Base-by-base conservation (phyloP, 2,797 vertebrate genomes). In the Enteromius thamalakanensis region DNA sequence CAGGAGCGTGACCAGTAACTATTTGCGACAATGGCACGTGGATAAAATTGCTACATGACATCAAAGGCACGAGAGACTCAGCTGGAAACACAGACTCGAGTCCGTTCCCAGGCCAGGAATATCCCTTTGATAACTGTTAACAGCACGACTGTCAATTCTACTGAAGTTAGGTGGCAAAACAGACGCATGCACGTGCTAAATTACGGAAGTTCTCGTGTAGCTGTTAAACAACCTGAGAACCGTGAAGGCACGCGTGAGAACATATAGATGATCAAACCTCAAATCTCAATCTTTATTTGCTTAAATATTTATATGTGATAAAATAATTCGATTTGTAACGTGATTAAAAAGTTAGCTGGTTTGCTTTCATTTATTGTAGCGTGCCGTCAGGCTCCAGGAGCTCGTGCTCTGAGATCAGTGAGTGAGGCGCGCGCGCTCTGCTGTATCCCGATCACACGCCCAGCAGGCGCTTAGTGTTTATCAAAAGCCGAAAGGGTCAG, bases 21-120 rank as follows among this genome's bases (percentile, higher is more conserved):
- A 55, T 70, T 76, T 58, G 68, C 7, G 34, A 75, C 6, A 67
- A 62, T 32, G 86, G 84, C 86, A 86, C 82, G 84, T 87, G 87
- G 70, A 72, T 60, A 45, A 51, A 86, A 67, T 42, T 53, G 65
- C 37, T 15, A 79, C 79, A 65, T 87, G 60, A 85, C 74, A 53
- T 88, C 79, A 86, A 86, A 86, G 58, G 21, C 60, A 29, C 26
- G 7, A 34, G 6, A 14, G 49, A 26, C n/a, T 12, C 55, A 29
- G 34, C 40, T 47, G 23, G 17, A 64, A 62, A 34, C 74, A 64
- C 77, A 10, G 34, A 68, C 17, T 21, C 6, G 37, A 58, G 6
- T n/a, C n/a, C 15, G 32, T 80, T 80, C n/a, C 67, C 37, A 51
- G 32, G 45, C 79, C 37, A 17, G 7, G 21, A n/a, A 17, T 55